A percentile compares a stretch with the other conserved stretches of the same genome.
Evolutionary conservation across 2,888 invertebrate species (phyloP).

Genomic region (Callyntrura sp.): DNA sequence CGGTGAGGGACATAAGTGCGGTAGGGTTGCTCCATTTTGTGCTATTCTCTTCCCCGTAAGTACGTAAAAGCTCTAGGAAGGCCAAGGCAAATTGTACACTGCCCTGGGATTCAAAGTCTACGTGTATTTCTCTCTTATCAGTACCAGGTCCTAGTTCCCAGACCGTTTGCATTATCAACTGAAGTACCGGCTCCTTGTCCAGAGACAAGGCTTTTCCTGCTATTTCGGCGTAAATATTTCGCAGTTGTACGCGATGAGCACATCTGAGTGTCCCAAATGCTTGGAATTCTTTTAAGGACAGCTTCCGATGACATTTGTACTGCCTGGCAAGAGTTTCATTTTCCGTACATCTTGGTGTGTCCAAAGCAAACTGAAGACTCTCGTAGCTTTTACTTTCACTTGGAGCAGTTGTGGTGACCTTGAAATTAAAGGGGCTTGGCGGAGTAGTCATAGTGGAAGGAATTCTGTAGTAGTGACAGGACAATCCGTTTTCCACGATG

Average conservation of each 20-base stretch:
- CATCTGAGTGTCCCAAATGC: slow-evolving; percentile 62
- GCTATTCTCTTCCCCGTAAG: background rate
- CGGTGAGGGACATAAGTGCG: background rate
- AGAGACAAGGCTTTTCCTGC: slow-evolving; percentile 25
- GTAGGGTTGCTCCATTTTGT: slow-evolving; percentile 57
- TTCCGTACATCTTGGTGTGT: background rate
- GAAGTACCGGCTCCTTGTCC: slow-evolving; percentile 56
- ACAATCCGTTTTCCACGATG: background rate
- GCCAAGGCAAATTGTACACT: slow-evolving; percentile 3
- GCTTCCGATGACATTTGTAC: slow-evolving; percentile 30
- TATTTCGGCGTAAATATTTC: slow-evolving; percentile 64
- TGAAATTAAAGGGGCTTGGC: background rate
- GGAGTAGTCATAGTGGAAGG: background rate
- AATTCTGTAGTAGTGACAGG: slow-evolving; percentile 3
- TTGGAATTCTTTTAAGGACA: slow-evolving; percentile 40
- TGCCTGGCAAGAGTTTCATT: slow-evolving; percentile 62
- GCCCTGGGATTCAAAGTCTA: slow-evolving; percentile 52
- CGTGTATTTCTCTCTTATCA: slow-evolving; percentile 60
- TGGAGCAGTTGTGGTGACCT: background rate
- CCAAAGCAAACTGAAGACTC: slow-evolving; percentile 37
- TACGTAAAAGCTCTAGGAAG: slow-evolving; percentile 15
- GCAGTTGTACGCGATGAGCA: slow-evolving; percentile 59
- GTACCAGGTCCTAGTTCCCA: slow-evolving; percentile 57
- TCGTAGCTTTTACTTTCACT: background rate
- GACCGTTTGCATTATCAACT: slow-evolving; percentile 48